phyloP scores from a whole-genome alignment of 1,140 invertebrate species.

The Lasioglossum albipes region DNA sequence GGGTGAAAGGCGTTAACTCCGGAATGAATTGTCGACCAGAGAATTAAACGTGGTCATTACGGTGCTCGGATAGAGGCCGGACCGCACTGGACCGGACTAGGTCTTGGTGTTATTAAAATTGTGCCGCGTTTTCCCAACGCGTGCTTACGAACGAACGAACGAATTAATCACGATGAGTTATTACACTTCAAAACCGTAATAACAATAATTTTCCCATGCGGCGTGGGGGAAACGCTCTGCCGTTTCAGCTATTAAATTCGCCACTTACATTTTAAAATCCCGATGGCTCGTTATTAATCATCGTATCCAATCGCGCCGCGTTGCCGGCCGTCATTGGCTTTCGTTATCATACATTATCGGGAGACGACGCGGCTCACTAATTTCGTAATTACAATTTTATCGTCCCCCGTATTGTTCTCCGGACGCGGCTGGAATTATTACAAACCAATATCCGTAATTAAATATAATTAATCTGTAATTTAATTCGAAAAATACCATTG shows the following conservation, averaged over 20 bases:
- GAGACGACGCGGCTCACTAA: background rate
- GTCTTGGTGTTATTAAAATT: constrained; percentile 47
- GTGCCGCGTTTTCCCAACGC: background rate
- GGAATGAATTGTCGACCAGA: background rate
- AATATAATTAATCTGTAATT: background rate
- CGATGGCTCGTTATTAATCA: constrained; percentile 48
- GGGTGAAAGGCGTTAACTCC: background rate
- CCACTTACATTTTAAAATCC: constrained; percentile 36
- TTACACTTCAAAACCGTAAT: constrained; percentile 46
- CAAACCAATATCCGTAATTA: background rate
- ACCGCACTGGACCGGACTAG: too few species aligned
- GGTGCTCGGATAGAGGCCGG: too few species aligned
- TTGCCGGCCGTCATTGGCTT: constrained; percentile 14
- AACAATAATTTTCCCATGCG: constrained; percentile 50
- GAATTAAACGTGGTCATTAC: constrained; percentile 21
- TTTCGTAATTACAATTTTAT: constrained; percentile 29
- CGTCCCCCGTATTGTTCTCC: background rate
- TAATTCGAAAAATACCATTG: too few species aligned
- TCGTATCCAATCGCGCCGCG: constrained; percentile 25
- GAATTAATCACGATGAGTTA: constrained; percentile 53
- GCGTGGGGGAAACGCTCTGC: background rate
- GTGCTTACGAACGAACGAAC: background rate
- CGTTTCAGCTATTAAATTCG: constrained; percentile 41
- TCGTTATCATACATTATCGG: constrained; percentile 27
- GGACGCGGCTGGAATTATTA: background rate